A percentile compares a stretch with the other conserved stretches of the same genome.
Evolutionary conservation across 2,888 invertebrate species (phyloP).

Genomic region (Eupithecia centaureata): DNA sequence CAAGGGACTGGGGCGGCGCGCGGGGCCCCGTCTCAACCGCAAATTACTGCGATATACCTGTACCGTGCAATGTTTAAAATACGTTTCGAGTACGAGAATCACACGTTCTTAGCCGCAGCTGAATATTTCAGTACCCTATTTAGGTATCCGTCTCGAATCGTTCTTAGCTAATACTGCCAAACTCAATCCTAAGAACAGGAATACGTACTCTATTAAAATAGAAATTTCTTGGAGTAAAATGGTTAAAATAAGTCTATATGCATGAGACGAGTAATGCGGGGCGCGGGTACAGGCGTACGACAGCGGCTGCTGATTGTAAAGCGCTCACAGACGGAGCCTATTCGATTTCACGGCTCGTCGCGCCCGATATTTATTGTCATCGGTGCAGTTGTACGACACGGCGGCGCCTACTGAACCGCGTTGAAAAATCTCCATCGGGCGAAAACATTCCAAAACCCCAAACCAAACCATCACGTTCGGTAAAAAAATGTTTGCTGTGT

Average conservation of each 20-base stretch:
- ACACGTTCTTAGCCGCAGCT: slow-evolving; percentile 53
- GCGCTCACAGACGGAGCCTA: slow-evolving; percentile 83
- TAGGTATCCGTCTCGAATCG: slow-evolving; percentile 39
- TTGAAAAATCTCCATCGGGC: slow-evolving; percentile 80
- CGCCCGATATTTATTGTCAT: slow-evolving; percentile 83
- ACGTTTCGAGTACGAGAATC: slow-evolving; percentile 70
- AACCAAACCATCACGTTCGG: slow-evolving; percentile 60
- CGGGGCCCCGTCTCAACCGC: slow-evolving; percentile 68
- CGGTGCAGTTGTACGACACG: slow-evolving; percentile 83
- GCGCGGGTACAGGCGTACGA: slow-evolving; percentile 67
- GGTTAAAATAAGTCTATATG: slow-evolving; percentile 69
- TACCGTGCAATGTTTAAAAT: slow-evolving; percentile 76
- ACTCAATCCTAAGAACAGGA: neutral
- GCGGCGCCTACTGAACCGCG: slow-evolving; percentile 81
- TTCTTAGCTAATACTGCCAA: slow-evolving; percentile 9
- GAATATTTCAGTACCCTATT: slow-evolving; percentile 68
- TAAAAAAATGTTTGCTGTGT: slow-evolving; percentile 56
- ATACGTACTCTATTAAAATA: slow-evolving; percentile 7
- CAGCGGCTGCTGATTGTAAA: slow-evolving; percentile 83
- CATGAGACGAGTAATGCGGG: slow-evolving; percentile 72
- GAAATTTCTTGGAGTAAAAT: slow-evolving; percentile 30
- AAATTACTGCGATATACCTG: slow-evolving; percentile 76
- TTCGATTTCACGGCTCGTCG: slow-evolving; percentile 84
- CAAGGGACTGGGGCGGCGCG: slow-evolving; percentile 60
- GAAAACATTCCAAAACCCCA: slow-evolving; percentile 71